Percentiles rank a stretch among this genome's conserved stretches.
Conservation (phyloP, 1,140 invertebrate genomes). For the Eupristina koningsbergeri region DNA sequence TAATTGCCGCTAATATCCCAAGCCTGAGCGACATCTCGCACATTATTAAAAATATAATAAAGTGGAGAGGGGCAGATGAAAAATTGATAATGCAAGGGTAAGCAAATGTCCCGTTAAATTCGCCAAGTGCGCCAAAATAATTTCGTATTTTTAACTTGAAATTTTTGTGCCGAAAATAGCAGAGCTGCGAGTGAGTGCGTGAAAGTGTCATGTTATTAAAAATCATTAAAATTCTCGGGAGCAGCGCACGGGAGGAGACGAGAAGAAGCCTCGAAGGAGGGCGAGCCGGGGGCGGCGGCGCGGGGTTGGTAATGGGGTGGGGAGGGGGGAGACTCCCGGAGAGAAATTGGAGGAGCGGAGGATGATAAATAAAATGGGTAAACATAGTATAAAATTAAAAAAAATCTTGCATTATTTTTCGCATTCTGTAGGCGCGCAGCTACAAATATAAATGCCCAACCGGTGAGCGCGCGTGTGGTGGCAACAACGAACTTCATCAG, state of each 20-base stretch:
- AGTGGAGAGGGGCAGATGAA: slow-evolving; percentile 6
- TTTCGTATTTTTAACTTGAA: slow-evolving; percentile 45
- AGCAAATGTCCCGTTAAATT: slow-evolving; percentile 21
- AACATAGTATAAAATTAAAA: slow-evolving; percentile 37
- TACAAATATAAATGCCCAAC: slow-evolving; percentile 32
- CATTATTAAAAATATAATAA: slow-evolving; percentile 22
- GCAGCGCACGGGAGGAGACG: neutral
- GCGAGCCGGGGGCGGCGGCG: too few relatives aligned
- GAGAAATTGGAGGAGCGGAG: slow-evolving; percentile 5
- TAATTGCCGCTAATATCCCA: neutral
- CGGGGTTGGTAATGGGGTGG: too few relatives aligned
- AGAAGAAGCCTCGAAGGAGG: neutral
- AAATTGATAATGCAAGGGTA: slow-evolving; percentile 17
- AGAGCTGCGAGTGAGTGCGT: neutral
- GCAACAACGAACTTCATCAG: slow-evolving; percentile 46
- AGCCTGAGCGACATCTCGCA: neutral
- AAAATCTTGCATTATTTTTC: slow-evolving; percentile 37
- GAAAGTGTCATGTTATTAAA: slow-evolving; percentile 36
- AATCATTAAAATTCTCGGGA: slow-evolving; percentile 46
- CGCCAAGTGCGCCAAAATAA: slow-evolving; percentile 24
- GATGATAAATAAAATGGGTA: neutral
- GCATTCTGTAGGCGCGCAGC: slow-evolving; percentile 21
- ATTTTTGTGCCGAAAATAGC: slow-evolving; percentile 30
- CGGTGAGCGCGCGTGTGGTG: slow-evolving; percentile 4
- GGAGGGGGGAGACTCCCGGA: neutral